Evolutionary conservation across 37 sponge, comb jelly and placozoan genomes (phyloP).

Genomic region (Halisarca cf. caerulea): DNA sequence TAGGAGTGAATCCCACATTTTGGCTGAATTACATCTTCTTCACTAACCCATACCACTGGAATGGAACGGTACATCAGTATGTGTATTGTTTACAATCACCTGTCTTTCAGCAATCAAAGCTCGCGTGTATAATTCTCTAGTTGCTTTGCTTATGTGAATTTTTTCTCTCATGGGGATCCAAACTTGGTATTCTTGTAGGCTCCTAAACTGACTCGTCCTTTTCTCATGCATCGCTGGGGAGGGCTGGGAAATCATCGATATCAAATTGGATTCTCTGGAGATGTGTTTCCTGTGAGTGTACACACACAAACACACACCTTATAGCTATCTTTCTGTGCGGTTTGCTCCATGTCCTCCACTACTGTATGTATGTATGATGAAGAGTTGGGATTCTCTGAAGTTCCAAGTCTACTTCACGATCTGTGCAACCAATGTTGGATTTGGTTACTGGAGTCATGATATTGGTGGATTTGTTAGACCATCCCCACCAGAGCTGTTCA

Average conservation of each 20-base stretch:
- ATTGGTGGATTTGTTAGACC: conserved; percentile 63
- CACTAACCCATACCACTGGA: conserved; percentile 75
- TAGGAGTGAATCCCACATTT: conserved; percentile 74
- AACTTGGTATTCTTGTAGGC: too few relatives aligned
- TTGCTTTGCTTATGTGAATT: not conserved
- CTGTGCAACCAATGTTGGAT: conserved; percentile 70
- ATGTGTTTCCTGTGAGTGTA: conserved; percentile 49
- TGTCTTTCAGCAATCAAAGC: too few relatives aligned
- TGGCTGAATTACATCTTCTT: conserved; percentile 80
- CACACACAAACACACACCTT: not conserved
- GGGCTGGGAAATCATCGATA: conserved; percentile 84
- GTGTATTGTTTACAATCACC: too few relatives aligned
- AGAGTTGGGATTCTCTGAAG: conserved; percentile 63
- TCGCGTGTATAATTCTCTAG: not conserved
- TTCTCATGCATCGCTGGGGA: conserved; percentile 73
- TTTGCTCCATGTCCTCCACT: too few relatives aligned
- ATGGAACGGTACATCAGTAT: conserved; percentile 23
- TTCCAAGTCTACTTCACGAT: conserved; percentile 82
- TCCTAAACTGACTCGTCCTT: conserved; percentile 31
- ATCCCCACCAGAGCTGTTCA: conserved; percentile 71
- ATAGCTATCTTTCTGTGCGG: not conserved
- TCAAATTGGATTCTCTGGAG: conserved; percentile 79
- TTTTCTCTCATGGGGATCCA: too few relatives aligned
- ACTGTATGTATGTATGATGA: not conserved
- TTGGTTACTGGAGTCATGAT: conserved; percentile 87